phyloP scores from a whole-genome alignment of 2,888 invertebrate genomes.

The Gandaritis pyraliata region DNA sequence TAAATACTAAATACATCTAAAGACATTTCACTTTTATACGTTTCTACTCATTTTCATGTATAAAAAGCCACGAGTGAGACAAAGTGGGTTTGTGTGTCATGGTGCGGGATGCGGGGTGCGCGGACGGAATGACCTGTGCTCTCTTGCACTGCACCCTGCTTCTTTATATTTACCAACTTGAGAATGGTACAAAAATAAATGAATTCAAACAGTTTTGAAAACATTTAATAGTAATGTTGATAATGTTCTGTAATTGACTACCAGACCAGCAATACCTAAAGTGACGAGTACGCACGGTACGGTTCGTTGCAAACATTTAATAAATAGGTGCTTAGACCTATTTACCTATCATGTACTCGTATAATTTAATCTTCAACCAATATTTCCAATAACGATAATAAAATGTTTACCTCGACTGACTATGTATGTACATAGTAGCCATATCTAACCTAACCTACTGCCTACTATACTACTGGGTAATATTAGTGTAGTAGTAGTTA shows the following conservation, averaged over 20 bases:
- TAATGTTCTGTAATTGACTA: no score
- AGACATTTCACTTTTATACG: conserved; percentile 15
- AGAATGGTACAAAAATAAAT: no score
- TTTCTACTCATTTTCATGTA: conserved; percentile 11
- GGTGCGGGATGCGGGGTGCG: no score
- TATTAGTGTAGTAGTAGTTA: conserved; percentile 3
- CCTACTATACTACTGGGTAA: conserved; percentile 2
- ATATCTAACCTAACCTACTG: conserved; percentile 7
- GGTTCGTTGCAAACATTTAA: no score
- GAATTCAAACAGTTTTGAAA: no score
- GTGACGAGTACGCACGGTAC: no score
- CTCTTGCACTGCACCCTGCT: background rate
- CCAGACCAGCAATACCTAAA: no score
- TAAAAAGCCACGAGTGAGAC: background rate
- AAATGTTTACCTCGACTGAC: conserved; percentile 6
- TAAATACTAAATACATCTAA: background rate
- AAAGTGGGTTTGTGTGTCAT: background rate
- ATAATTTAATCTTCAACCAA: no score
- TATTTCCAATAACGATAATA: background rate
- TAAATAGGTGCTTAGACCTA: no score
- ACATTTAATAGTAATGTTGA: no score
- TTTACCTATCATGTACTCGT: no score
- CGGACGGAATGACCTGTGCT: background rate
- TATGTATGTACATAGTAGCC: no score
- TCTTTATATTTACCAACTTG: background rate